Evolutionary conservation across 2,888 invertebrate genomes (phyloP), one percentile per base, ranked within the genome.

Genomic region (Mimumesa dahlbomi): DNA sequence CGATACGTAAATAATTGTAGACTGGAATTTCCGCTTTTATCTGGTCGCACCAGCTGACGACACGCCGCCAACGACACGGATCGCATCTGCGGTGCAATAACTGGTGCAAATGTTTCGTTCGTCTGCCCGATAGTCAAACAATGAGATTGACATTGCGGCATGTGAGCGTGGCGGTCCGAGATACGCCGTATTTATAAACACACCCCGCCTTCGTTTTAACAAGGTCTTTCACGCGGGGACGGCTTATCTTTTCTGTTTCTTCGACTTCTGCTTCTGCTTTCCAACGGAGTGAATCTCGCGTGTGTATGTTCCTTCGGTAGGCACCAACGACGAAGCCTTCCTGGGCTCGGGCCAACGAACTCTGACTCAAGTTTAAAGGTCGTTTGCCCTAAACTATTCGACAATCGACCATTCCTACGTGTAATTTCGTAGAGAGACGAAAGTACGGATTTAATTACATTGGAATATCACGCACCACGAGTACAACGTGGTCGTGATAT

Each of bases 271-370:
- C n/a, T n/a, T n/a, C n/a, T 21, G 49, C 3, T 31, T 31, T 45
- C 48, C 9, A 31, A 19, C 54, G 31, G 34, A 11, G 1, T 49
- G 19, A 11, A n/a, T n/a, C 19, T 31, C 40, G 36, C 7, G 11
- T n/a, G 5, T 42, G 14, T 18, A 4, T 14, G 21, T 49, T 31
- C 21, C 34, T 52, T 67, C 9, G 2, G 13, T n/a, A 13, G 43
- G 22, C 31, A 42, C 13, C 13, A n/a, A n/a, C n/a, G n/a, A 38
- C 11, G 18, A 14, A 22, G 21, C 25, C 25, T 43, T 18, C 46
- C 46, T 54, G 58, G 49, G n/a, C 50, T 18, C 29, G 31, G 65
- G 69, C 70, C 61, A 71, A 58, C 25, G 61, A 66, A 70, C 61
- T 25, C 29, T 14, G 38, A 42, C 29, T 54, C 70, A 57, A 59